phyloP scores from a whole-genome alignment of 2,888 invertebrate genomes.

The Oscheius myriophilus region DNA sequence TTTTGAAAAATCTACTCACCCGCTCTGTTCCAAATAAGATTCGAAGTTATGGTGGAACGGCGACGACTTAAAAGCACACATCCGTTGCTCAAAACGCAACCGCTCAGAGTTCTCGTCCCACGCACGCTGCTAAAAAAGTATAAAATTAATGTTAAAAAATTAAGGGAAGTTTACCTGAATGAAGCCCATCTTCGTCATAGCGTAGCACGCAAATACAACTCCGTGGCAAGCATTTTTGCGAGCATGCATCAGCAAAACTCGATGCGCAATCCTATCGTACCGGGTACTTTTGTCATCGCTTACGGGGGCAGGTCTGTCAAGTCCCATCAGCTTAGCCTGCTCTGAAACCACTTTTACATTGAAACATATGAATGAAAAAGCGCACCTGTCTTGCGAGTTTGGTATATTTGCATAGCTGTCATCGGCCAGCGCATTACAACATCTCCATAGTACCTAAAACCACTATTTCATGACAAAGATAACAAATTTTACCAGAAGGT shows the following conservation, averaged over 20 bases:
- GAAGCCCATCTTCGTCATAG: constrained; percentile 32
- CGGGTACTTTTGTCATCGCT: no score
- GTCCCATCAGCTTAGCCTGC: no score
- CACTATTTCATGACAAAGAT: no score
- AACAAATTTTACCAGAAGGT: constrained; percentile 82
- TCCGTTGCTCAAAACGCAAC: constrained; percentile 45
- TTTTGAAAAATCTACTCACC: not conserved
- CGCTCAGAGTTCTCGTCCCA: constrained; percentile 37
- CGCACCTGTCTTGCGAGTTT: no score
- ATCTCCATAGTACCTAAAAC: no score
- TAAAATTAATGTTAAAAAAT: not conserved
- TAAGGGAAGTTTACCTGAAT: constrained; percentile 28
- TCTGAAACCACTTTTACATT: no score
- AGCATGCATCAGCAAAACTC: no score
- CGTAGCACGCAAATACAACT: constrained; percentile 18
- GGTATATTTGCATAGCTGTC: no score
- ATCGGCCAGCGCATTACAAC: no score
- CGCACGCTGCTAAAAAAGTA: constrained; percentile 34
- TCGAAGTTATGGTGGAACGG: constrained; percentile 40
- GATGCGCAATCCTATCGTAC: no score
- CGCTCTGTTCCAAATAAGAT: constrained; percentile 26
- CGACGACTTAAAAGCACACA: constrained; percentile 31
- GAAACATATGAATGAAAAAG: no score
- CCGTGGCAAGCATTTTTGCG: constrained; percentile 4
- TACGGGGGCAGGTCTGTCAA: no score